Conservation (phyloP, 2,113 vertebrate genomes). For the Pseudois nayaur region DNA sequence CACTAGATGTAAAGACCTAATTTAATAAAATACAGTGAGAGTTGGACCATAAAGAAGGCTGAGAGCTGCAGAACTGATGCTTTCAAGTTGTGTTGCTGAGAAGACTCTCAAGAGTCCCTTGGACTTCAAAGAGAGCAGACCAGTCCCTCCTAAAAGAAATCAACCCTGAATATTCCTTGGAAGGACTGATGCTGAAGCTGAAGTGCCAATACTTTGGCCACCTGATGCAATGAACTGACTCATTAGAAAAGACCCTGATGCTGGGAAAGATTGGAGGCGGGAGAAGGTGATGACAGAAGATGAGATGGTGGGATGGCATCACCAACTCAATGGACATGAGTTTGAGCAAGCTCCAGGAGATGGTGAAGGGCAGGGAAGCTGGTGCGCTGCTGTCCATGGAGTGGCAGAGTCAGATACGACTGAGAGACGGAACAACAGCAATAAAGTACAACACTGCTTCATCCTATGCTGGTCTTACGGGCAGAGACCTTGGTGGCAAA, state of each 20-base stretch:
- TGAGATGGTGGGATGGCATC: not conserved
- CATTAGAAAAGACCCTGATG: not conserved
- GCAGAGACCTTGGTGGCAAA: not conserved
- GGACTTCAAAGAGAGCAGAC: not conserved
- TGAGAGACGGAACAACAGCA: not conserved
- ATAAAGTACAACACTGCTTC: accelerated
- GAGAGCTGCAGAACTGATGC: not conserved
- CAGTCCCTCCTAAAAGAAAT: not conserved
- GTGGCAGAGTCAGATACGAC: not conserved
- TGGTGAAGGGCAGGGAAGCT: not conserved
- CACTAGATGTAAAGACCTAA: not conserved
- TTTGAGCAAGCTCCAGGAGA: not conserved
- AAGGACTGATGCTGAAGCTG: not conserved
- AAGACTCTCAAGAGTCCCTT: not conserved
- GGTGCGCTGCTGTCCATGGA: accelerated
- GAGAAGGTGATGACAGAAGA: not conserved
- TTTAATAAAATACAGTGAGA: not conserved
- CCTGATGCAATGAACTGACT: not conserved
- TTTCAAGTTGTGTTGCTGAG: not conserved
- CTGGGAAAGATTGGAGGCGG: not conserved
- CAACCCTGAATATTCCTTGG: not conserved
- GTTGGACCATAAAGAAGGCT: not conserved
- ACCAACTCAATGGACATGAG: not conserved
- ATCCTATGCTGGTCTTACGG: accelerated
- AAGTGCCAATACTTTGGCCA: not conserved